phyloP scores from a whole-genome alignment of 2,797 vertebrate genomes.

The Leptodactylus fallax region DNA sequence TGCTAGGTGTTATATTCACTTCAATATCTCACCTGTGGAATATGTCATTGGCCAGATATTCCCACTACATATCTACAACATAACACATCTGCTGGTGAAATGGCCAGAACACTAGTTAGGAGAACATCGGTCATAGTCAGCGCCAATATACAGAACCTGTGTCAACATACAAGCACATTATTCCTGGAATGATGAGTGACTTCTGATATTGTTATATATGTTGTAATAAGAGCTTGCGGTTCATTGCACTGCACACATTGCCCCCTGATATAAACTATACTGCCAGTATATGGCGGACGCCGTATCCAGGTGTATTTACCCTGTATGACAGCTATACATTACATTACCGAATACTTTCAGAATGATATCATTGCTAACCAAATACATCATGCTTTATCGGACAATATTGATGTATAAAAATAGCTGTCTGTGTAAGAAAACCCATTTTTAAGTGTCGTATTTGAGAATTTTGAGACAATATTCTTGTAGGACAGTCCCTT shows the following conservation, averaged over 20 bases:
- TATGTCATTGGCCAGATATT: background rate
- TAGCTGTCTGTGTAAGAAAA: background rate
- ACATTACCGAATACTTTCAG: background rate
- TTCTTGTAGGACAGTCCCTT: too few species aligned
- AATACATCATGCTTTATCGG: background rate
- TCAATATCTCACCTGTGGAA: background rate
- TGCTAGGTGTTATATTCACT: background rate
- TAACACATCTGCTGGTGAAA: background rate
- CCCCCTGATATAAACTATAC: background rate
- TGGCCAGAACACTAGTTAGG: background rate
- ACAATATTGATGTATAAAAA: background rate
- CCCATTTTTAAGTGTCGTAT: background rate
- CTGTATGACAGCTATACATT: background rate
- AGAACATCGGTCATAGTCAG: background rate
- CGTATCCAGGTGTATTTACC: background rate
- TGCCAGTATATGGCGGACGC: background rate
- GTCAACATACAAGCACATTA: background rate
- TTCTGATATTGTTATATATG: background rate
- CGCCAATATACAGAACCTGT: background rate
- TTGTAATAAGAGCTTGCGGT: background rate
- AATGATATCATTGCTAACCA: background rate
- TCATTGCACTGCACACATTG: background rate
- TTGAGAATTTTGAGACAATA: too few species aligned
- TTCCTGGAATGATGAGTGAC: background rate
- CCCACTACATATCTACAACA: background rate